These are phyloP conservation scores for Oscheius sp. DNA, from an alignment of 2,888 invertebrate genomes.

Conservation along the genomic window DNA sequence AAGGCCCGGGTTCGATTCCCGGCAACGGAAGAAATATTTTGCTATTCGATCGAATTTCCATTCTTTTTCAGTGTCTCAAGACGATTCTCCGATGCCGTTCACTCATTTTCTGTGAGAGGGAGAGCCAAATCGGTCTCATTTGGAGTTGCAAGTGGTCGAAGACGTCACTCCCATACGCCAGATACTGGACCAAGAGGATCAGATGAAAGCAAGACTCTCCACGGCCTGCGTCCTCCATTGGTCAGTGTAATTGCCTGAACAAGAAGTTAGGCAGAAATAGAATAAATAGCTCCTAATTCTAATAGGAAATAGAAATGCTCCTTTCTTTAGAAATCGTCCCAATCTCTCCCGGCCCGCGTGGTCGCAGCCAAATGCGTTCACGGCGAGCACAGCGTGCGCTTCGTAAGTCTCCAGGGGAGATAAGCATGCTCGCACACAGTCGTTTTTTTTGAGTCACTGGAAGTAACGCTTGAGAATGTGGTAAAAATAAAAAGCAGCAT, in stretches of 20 bases:
- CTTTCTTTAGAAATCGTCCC: conserved; percentile 25
- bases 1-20: not conserved
- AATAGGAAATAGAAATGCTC: not conserved
- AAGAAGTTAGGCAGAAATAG: too few species aligned
- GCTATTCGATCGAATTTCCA: not conserved
- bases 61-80: conserved; percentile 54
- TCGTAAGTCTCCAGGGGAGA: conserved; percentile 6
- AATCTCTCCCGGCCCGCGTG: conserved; percentile 26
- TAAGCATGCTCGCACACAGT: not conserved
- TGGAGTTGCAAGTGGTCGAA: conserved; percentile 36
- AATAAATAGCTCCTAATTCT: too few species aligned
- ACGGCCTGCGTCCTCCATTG: conserved; percentile 56
- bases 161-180: conserved; percentile 53
- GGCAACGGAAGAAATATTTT: not conserved
- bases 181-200: conserved; percentile 40
- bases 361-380: conserved; percentile 31
- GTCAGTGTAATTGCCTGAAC: too few species aligned
- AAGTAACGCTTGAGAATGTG: conserved; percentile 5
- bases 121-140: conserved; percentile 56
- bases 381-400: conserved; percentile 30
- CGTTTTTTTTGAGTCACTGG: not conserved
- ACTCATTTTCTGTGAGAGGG: conserved; percentile 41
- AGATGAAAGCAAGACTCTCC: conserved; percentile 52
- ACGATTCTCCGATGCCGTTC: conserved; percentile 61
- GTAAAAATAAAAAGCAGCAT: not conserved